A percentile compares a stretch with the other conserved stretches of the same genome.
phyloP scores from a whole-genome alignment of 37 sponge, comb jelly and placozoan species.

The Beroe ovata region DNA sequence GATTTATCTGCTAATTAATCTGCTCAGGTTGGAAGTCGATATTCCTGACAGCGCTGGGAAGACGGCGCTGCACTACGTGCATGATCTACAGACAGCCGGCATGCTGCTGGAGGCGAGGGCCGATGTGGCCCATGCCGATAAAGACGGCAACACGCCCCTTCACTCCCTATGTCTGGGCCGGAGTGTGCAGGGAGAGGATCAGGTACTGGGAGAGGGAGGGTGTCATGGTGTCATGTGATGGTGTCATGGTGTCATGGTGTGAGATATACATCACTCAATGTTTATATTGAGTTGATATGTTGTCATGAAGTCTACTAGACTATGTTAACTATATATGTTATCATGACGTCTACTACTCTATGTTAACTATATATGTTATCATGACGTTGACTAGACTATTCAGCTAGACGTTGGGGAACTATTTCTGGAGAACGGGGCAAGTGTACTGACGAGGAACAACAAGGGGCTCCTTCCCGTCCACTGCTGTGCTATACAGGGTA shows the following conservation, averaged over 20 bases:
- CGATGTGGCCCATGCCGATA: conserved; percentile 57
- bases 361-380: too few relatives aligned
- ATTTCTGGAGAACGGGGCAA: conserved; percentile 47
- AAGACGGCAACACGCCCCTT: conserved; percentile 75
- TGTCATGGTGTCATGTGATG: too few relatives aligned
- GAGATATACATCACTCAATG: too few relatives aligned
- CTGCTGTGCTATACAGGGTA: conserved; percentile 65
- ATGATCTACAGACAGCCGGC: conserved; percentile 45
- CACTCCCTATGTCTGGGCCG: conserved; percentile 71
- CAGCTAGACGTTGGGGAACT: conserved; percentile 62
- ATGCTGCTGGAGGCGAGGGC: conserved; percentile 62
- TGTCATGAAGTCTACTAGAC: too few relatives aligned
- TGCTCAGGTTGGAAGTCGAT: conserved; percentile 47
- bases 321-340: too few relatives aligned
- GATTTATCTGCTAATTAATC: too few relatives aligned
- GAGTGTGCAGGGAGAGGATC: conserved; percentile 65
- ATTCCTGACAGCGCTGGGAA: background rate
- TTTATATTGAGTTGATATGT: too few relatives aligned
- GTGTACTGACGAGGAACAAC: background rate
- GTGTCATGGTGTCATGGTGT: too few relatives aligned
- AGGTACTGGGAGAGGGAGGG: too few relatives aligned
- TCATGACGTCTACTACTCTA: too few relatives aligned
- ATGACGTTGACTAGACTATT: conserved; percentile 24
- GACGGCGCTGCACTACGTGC: conserved; percentile 66
- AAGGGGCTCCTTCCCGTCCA: conserved; percentile 60